Percentiles rank a stretch among this genome's conserved stretches.
Evolutionary conservation across 2,797 vertebrate genomes (phyloP).

Genomic region (Trematomus bernacchii): DNA sequence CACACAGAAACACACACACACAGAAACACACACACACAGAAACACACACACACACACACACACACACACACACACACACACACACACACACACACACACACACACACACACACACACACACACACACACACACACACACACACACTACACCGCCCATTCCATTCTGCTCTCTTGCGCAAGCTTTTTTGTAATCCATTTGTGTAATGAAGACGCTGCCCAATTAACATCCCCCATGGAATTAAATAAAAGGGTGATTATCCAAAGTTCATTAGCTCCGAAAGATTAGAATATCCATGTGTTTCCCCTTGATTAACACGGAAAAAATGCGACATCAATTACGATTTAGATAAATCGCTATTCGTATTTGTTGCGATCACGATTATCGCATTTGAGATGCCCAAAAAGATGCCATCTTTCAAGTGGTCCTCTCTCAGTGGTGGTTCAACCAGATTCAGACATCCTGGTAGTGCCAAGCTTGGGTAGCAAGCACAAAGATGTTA

Average conservation of each 20-base stretch:
- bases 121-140: constrained; percentile 55
- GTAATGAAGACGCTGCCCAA: constrained; percentile 93
- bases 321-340: constrained; percentile 74
- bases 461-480: constrained; percentile 84
- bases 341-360: constrained; percentile 80
- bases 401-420: constrained; percentile 94
- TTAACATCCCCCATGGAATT: constrained; percentile 91
- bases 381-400: constrained; percentile 82
- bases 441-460: constrained; percentile 79
- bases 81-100: constrained; percentile 15
- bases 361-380: constrained; percentile 74
- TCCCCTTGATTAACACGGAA: constrained; percentile 86
- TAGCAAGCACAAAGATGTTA: constrained; percentile 86
- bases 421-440: constrained; percentile 84
- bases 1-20: constrained; percentile 49
- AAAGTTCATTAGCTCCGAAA: constrained; percentile 96
- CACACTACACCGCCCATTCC: constrained; percentile 82
- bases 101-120: constrained; percentile 18
- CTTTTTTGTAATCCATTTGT: constrained; percentile 97
- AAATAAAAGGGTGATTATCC: constrained; percentile 93
- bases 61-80: constrained; percentile 52
- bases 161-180: constrained; percentile 75
- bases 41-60: constrained; percentile 21
- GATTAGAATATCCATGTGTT: constrained; percentile 89
- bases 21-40: constrained; percentile 1